Conservation (phyloP, 2,797 vertebrate genomes). For the Girardinus metallicus region DNA sequence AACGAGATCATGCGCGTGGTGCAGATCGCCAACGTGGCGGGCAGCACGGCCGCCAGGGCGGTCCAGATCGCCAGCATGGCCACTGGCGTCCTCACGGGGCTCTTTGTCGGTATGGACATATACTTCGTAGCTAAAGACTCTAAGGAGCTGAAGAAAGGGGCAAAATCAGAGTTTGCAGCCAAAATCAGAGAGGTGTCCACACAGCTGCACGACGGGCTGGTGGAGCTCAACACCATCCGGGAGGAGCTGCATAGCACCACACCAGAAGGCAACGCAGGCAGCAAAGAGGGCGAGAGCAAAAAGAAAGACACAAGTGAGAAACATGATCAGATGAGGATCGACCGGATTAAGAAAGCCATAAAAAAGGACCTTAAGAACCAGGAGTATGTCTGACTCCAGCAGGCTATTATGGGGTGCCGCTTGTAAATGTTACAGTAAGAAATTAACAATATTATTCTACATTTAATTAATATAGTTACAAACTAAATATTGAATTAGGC, state of each 20-base stretch:
- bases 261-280: neutral
- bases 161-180: slow-evolving; percentile 81
- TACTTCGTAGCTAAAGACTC: slow-evolving; percentile 85
- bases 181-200: slow-evolving; percentile 80
- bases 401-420: too few species aligned
- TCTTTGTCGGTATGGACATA: slow-evolving; percentile 84
- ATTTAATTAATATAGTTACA: too few species aligned
- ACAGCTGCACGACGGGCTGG: slow-evolving; percentile 78
- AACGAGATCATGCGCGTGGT: slow-evolving; percentile 84
- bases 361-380: slow-evolving; percentile 65
- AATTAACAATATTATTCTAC: too few species aligned
- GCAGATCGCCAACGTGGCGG: slow-evolving; percentile 81
- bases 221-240: slow-evolving; percentile 79
- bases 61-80: slow-evolving; percentile 83
- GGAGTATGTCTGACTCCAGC: slow-evolving; percentile 57
- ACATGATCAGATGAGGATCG: slow-evolving; percentile 54
- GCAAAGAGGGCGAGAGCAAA: neutral
- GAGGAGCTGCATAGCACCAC: slow-evolving; percentile 75
- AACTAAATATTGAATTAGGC: too few species aligned
- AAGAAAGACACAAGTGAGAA: slow-evolving; percentile 27
- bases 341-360: slow-evolving; percentile 68
- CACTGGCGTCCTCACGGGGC: slow-evolving; percentile 77
- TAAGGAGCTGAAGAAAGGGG: slow-evolving; percentile 81
- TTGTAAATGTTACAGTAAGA: too few species aligned
- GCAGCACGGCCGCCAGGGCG: slow-evolving; percentile 81